A percentile compares a stretch with the other conserved stretches of the same genome.
phyloP scores from a whole-genome alignment of 2,797 vertebrate species.

The Muscicapa striata region DNA sequence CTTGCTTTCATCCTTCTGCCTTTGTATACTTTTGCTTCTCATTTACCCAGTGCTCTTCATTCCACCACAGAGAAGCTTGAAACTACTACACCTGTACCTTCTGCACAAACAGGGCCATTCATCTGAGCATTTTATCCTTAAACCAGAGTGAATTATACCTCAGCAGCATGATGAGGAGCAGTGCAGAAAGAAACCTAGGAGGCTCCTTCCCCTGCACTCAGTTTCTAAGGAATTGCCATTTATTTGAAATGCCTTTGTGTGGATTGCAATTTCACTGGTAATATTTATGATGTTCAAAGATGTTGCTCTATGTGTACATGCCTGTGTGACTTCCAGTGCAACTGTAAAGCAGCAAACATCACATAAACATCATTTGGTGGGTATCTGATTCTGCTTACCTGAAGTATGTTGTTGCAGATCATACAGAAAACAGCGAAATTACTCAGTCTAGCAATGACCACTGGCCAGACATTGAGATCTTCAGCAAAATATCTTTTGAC shows the following conservation, averaged over 20 bases:
- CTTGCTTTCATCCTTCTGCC: neutral
- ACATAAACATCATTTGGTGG: neutral
- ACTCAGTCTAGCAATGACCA: slow-evolving; percentile 77
- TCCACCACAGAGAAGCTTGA: neutral
- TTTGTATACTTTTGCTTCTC: neutral
- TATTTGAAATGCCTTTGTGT: neutral
- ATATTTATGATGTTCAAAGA: neutral
- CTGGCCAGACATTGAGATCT: slow-evolving; percentile 94
- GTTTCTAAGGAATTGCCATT: neutral
- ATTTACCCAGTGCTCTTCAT: neutral
- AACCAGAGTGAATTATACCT: neutral
- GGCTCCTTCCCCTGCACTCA: fast-evolving
- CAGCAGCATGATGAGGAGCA: neutral
- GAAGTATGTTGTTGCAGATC: slow-evolving; percentile 64
- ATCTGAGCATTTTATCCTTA: neutral
- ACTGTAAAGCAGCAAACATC: neutral
- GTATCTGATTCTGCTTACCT: slow-evolving; percentile 9
- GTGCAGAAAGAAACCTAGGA: neutral
- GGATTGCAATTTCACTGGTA: neutral
- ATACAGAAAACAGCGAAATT: slow-evolving; percentile 71
- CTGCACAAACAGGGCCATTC: neutral
- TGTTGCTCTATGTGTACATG: neutral
- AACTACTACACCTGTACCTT: neutral
- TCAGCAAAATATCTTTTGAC: slow-evolving; percentile 91
- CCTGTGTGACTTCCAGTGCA: neutral